Evolutionary conservation across 2,113 vertebrate genomes (phyloP), one percentile per base, ranked within the genome.

Genomic region (Chaenogobius annularis): DNA sequence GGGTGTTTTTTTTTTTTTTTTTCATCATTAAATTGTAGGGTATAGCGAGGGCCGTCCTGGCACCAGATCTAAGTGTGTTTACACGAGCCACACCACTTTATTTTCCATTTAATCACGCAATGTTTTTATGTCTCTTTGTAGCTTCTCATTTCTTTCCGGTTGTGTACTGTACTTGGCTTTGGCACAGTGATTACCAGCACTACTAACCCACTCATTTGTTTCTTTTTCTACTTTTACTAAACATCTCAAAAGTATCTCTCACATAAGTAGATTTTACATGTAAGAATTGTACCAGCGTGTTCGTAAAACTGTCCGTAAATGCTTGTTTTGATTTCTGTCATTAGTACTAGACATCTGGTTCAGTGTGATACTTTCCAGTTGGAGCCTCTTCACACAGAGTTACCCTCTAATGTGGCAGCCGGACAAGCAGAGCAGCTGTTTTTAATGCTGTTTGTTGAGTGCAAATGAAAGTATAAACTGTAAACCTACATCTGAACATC

Each of bases 331-430:
- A 75, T 80, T 35, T 75, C 86, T 90, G 88, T 81, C 74, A 76
- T 19, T 55, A 59, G 54, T 62, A 65, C 43, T 10, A n/a, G 72
- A 5, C 80, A 40, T 66, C 83, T 62, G 50, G 37, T 64, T 66
- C 74, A 35, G 63, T 80, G 78, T 78, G 74, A 68, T 69, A 72
- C 76, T 77, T 81, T 82, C 72, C 81, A 54, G 46, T 74, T 83
- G 88, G 79, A 83, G 75, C 68, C 69, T 81, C 87, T 92, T 89
- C 83, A 91, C 43, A 87, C 37, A 7, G 70, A 80, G 66, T 74
- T 48, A 83, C 85, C 76, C 65, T 89, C 70, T 80, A 63, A 87
- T 82, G 80, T 88, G 86, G 76, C 50, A 75, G 81, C 66, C 81
- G 65, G 55, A 56, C 63, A 70, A 80, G 74, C 73, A 20, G 19